Evolutionary conservation across 2,797 vertebrate species (phyloP), one percentile per base, ranked within the genome.

Genomic region (Chanos chanos): DNA sequence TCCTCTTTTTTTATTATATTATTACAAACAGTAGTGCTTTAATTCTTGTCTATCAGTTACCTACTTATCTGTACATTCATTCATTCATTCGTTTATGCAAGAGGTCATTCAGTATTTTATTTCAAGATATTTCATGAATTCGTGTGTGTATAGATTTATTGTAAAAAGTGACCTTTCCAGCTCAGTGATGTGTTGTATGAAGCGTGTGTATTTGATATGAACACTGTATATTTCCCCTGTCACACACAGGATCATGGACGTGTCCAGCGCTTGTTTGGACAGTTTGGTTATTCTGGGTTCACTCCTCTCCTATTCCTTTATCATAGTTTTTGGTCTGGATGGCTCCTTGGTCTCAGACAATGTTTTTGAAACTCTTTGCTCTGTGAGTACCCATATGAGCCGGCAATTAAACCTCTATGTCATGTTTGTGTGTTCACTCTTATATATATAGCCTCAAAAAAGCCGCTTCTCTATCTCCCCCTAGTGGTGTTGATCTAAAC

Each of bases 291-390:
- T 95, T 82, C 88, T 96, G 71, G 94, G 92, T 55, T 68, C 93
- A 34, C 87, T 97, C 86, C 86, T 98, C 8, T 92, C 91, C 78
- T 94, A 92, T 13, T 88, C 87, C 19, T 96, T 90, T 1, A 90
- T 98, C 72, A 91, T 94, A 76, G 77, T 94, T 69, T 93, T 94
- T 13, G 92, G 94, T 51, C 89, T 96, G 61, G 93, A 95, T 67
- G 90, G 87, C 71, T 90, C 89, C 52, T 89, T 89, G 28, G 87
- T 93, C 75, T 86, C 91, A 0, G 86, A 87, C 69, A 71, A 80
- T 74, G 88, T 85, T 1, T 88, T 91, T 34, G 87, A 94, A 61
- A 80, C 87, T 1, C 87, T 95, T 75, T 98, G 95, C 81, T 94
- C 94, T 3, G 95, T 98, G 88, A 94, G 94, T 93, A 21, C 15